Conservation (phyloP, 2,113 vertebrate species). For the Cynocephalus volans region DNA sequence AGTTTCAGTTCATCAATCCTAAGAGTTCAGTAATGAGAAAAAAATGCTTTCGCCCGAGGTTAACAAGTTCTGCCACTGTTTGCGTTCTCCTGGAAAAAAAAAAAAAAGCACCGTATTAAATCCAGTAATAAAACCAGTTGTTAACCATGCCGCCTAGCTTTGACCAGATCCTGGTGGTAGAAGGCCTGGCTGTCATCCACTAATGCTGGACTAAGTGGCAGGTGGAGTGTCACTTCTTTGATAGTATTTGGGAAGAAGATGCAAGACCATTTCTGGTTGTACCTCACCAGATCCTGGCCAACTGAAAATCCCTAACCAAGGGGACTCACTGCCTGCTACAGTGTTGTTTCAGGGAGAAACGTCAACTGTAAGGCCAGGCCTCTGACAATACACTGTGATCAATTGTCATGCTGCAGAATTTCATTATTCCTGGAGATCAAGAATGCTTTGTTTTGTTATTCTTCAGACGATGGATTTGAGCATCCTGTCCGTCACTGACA, state of each 20-base stretch:
- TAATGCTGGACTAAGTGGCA: background rate
- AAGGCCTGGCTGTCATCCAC: background rate
- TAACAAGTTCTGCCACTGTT: background rate
- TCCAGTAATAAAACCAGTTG: background rate
- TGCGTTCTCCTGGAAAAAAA: background rate
- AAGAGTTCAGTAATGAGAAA: background rate
- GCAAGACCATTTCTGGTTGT: background rate
- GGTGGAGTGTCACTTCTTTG: background rate
- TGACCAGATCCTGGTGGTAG: background rate
- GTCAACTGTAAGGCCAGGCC: too few relatives aligned
- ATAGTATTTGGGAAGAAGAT: background rate
- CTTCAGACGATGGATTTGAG: background rate
- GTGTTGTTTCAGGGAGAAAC: background rate
- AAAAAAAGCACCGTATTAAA: background rate
- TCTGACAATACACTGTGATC: background rate
- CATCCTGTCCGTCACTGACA: background rate
- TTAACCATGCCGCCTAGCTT: background rate
- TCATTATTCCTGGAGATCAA: background rate
- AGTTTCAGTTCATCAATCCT: background rate
- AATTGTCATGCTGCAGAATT: too few relatives aligned
- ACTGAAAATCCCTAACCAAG: background rate
- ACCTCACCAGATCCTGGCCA: background rate
- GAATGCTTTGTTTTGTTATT: background rate
- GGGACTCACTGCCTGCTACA: background rate
- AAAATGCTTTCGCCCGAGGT: background rate